phyloP scores from a whole-genome alignment of 2,113 vertebrate species.

The Bos taurus region DNA sequence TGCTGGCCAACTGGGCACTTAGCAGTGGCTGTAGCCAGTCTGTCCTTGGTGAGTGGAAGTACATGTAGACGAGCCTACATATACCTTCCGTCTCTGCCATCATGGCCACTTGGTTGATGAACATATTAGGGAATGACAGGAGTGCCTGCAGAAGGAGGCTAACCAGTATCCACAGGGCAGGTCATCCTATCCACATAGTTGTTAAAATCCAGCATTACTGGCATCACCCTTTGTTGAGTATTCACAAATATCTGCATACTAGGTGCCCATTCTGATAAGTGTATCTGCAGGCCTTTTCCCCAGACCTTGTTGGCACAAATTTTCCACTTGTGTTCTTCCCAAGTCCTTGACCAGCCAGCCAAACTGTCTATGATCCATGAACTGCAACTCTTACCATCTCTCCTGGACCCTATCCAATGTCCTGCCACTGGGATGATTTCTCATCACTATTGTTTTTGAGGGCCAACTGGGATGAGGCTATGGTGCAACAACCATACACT shows the following conservation, averaged over 20 bases:
- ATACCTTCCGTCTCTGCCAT: not conserved
- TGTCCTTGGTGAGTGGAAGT: slow-evolving; percentile 3
- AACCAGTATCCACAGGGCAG: not conserved
- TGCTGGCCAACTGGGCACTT: slow-evolving; percentile 53
- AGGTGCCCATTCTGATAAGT: not conserved
- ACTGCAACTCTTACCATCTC: not conserved
- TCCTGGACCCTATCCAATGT: not conserved
- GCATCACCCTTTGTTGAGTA: not conserved
- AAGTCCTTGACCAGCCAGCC: not conserved
- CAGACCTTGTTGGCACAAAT: not conserved
- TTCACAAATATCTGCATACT: not conserved
- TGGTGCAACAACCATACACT: not conserved
- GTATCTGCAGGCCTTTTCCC: not conserved
- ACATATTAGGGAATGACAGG: slow-evolving; percentile 67
- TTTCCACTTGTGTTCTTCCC: not conserved
- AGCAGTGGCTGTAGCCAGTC: slow-evolving; percentile 53
- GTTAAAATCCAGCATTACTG: not conserved
- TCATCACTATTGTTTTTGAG: not conserved
- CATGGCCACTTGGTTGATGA: slow-evolving; percentile 50
- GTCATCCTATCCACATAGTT: not conserved
- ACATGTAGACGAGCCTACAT: not conserved
- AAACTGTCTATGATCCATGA: not conserved
- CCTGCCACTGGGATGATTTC: not conserved
- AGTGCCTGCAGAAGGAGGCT: not conserved
- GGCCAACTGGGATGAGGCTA: not conserved